A percentile compares a stretch with the other conserved stretches of the same genome.
phyloP scores from a whole-genome alignment of 2,797 vertebrate species.

The Peromyscus aztecus region DNA sequence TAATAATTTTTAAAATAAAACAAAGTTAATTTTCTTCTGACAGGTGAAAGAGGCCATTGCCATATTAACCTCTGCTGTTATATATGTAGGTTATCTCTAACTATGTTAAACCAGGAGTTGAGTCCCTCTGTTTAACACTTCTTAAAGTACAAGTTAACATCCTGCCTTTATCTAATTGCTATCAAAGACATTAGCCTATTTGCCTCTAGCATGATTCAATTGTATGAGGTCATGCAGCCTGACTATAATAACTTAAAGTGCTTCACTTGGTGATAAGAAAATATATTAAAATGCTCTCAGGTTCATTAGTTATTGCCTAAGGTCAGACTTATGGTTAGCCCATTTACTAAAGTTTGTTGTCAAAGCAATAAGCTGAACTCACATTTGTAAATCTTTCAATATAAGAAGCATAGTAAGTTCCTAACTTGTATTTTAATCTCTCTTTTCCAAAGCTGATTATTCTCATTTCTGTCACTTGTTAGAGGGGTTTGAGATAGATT shows the following conservation, averaged over 20 bases:
- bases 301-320: conserved; percentile 92
- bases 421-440: conserved; percentile 71
- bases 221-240: conserved; percentile 86
- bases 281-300: conserved; percentile 89
- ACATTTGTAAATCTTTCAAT: conserved; percentile 75
- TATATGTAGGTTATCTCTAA: conserved; percentile 53
- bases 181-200: conserved; percentile 80
- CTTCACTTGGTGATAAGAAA: conserved; percentile 85
- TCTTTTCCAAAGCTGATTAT: conserved; percentile 67
- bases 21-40: conserved; percentile 75
- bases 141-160: conserved; percentile 74
- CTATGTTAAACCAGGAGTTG: conserved; percentile 53
- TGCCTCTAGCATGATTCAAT: conserved; percentile 81
- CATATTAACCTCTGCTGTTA: conserved; percentile 2
- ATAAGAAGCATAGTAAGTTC: conserved; percentile 57
- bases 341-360: conserved; percentile 84
- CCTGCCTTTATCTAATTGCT: conserved; percentile 77
- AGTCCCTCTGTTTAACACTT: conserved; percentile 77
- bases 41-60: conserved; percentile 74
- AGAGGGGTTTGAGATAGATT: conserved; percentile 48
- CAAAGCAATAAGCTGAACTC: conserved; percentile 85
- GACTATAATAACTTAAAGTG: conserved; percentile 90
- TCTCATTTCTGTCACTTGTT: conserved; percentile 61
- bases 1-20: conserved; percentile 69
- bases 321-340: conserved; percentile 91